phyloP scores from a whole-genome alignment of 2,113 vertebrate species.

The Megaleporinus macrocephalus region DNA sequence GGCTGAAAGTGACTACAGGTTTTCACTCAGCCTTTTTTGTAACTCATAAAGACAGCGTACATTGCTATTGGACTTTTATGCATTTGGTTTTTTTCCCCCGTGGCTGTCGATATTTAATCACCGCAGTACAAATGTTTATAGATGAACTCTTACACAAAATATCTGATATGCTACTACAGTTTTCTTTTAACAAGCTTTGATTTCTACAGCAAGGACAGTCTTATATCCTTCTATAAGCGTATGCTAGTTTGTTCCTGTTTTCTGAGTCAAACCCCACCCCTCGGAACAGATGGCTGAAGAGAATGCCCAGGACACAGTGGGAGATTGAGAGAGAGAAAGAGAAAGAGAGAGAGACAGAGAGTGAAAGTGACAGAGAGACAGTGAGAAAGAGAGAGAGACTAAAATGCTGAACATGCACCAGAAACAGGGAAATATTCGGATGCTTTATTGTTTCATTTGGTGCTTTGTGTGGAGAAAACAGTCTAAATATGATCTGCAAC shows the following conservation, averaged over 20 bases:
- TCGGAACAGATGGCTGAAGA: conserved; percentile 76
- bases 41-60: neutral
- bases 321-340: conserved; percentile 52
- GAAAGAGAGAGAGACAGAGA: conserved; percentile 48
- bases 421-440: conserved; percentile 18
- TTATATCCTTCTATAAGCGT: conserved; percentile 75
- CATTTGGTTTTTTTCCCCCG: neutral
- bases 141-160: neutral
- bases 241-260: conserved; percentile 74
- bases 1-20: neutral
- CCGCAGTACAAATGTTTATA: neutral
- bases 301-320: conserved; percentile 72
- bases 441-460: neutral
- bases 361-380: conserved; percentile 54
- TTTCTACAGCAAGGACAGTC: conserved; percentile 68
- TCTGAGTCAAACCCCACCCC: conserved; percentile 69
- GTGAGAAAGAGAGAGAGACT: neutral
- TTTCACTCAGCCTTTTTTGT: neutral
- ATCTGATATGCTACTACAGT: neutral
- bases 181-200: neutral
- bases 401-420: neutral
- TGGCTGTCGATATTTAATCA: neutral
- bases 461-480: neutral
- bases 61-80: neutral
- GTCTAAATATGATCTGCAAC: neutral